These are phyloP conservation scores for Heliocidaris tuberculata DNA, from an alignment of 35 echinoderm and acorn worm genomes.

Conservation along the genomic window DNA sequence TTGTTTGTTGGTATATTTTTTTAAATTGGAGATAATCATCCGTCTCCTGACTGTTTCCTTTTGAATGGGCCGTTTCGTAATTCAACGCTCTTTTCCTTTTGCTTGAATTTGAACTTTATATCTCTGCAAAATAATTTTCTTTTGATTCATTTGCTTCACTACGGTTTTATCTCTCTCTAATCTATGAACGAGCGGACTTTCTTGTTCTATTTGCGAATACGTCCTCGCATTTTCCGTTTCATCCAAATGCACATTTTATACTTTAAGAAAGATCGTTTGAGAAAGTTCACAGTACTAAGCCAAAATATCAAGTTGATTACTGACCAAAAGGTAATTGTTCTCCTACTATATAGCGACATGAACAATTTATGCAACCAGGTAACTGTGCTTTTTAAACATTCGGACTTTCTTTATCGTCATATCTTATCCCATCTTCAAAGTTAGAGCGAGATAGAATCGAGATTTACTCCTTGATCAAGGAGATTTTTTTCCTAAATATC, in stretches of 20 bases:
- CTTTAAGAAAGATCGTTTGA: not conserved
- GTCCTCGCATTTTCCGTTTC: not conserved
- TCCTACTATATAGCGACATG: not conserved
- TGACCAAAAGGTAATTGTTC: not conserved
- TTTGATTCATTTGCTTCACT: too few relatives aligned
- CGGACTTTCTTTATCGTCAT: not conserved
- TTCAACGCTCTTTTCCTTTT: too few relatives aligned
- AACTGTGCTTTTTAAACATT: not conserved
- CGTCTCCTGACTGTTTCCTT: too few relatives aligned
- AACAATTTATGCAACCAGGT: not conserved
- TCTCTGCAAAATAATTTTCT: too few relatives aligned
- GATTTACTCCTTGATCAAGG: not conserved
- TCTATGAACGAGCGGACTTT: too few relatives aligned
- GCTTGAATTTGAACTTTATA: too few relatives aligned
- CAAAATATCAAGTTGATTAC: not conserved
- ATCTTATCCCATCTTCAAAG: not conserved
- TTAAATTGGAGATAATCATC: too few relatives aligned
- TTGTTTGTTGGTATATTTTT: too few relatives aligned
- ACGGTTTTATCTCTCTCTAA: too few relatives aligned
- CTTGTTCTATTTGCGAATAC: not conserved
- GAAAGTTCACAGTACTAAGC: not conserved
- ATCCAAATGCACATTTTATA: not conserved
- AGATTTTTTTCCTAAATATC: not conserved
- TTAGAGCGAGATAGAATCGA: not conserved
- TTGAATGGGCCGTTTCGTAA: too few relatives aligned